phyloP scores from a whole-genome alignment of 23 tunicate genomes.

The Phallusia fumigata region DNA sequence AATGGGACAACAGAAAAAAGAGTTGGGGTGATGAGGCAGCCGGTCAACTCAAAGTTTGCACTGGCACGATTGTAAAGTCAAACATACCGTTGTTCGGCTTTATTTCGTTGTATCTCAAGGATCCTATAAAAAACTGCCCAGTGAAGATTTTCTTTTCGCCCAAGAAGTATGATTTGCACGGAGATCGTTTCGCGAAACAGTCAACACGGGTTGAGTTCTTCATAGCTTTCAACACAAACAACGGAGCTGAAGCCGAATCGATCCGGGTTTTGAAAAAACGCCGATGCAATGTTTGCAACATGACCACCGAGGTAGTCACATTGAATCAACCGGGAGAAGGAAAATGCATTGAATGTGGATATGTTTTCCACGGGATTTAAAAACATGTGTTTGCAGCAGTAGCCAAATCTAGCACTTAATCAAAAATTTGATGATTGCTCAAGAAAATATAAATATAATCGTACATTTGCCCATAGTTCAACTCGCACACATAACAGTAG shows the following conservation, averaged over 20 bases:
- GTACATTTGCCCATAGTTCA: too few species aligned
- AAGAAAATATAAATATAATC: too few species aligned
- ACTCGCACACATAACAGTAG: too few species aligned
- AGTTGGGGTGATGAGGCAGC: conserved; percentile 28
- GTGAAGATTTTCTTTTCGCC: conserved; percentile 40
- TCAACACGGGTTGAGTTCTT: conserved; percentile 51
- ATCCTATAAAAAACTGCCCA: conserved; percentile 1
- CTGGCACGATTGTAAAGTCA: conserved; percentile 38
- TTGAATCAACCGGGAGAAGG: conserved; percentile 14
- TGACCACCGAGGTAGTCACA: conserved; percentile 17
- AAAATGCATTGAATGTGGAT: conserved; percentile 23
- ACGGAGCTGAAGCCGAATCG: conserved; percentile 33
- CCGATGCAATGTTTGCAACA: conserved; percentile 1
- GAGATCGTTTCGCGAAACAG: conserved; percentile 17
- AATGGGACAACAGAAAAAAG: conserved; percentile 32
- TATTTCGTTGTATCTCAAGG: conserved; percentile 33
- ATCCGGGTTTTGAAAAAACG: conserved; percentile 4
- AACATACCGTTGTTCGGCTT: conserved; percentile 10
- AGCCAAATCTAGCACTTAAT: too few species aligned
- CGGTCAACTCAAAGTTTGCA: conserved; percentile 25
- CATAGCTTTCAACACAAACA: conserved; percentile 42
- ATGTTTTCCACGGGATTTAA: neutral
- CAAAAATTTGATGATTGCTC: too few species aligned
- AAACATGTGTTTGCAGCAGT: too few species aligned
- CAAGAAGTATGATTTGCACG: conserved; percentile 26